phyloP scores from a whole-genome alignment of 2,888 invertebrate species.

The Nemotelus nigrinus region DNA sequence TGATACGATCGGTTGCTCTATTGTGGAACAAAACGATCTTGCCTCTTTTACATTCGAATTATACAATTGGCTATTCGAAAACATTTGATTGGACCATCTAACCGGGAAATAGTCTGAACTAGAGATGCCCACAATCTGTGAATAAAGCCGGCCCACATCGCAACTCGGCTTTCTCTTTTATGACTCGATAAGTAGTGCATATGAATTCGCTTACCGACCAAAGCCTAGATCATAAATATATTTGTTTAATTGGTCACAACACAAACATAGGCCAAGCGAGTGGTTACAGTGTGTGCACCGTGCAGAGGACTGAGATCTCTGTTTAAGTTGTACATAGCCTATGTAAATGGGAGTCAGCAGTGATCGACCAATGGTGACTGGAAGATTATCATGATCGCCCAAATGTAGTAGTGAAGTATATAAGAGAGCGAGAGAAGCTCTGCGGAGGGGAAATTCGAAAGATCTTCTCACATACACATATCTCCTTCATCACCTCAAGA shows the following conservation, averaged over 20 bases:
- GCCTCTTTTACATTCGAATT: too few species aligned
- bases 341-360: constrained; percentile 21
- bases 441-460: constrained; percentile 4
- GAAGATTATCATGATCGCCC: background rate
- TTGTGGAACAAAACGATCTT: too few species aligned
- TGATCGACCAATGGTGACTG: background rate
- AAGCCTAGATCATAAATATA: background rate
- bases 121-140: too few species aligned
- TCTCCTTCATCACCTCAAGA: background rate
- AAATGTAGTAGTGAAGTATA: background rate
- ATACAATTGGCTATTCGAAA: background rate
- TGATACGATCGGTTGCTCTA: too few species aligned
- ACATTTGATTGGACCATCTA: constrained; percentile 28
- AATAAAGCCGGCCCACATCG: too few species aligned
- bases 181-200: background rate
- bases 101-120: too few species aligned
- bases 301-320: too few species aligned
- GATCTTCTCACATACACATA: background rate
- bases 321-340: background rate
- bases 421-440: background rate
- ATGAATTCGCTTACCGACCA: background rate
- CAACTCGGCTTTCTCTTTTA: background rate
- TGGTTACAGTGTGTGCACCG: too few species aligned
- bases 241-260: constrained; percentile 10
- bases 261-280: too few species aligned